Percentiles rank a stretch among this genome's conserved stretches.
Conservation (phyloP, 2,888 invertebrate species). For the Mongoloraphidia duomilia region DNA sequence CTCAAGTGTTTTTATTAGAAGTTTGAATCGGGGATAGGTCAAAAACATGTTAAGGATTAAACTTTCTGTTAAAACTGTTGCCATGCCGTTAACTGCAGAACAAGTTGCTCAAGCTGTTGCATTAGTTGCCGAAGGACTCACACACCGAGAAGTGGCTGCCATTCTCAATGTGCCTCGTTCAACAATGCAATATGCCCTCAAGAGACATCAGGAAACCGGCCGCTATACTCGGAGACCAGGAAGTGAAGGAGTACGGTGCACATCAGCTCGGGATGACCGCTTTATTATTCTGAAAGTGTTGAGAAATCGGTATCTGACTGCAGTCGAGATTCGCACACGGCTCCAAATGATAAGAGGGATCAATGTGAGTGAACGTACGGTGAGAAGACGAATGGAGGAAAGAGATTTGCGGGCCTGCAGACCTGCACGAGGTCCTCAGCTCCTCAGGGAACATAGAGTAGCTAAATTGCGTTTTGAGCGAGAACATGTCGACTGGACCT, state of each 20-base stretch:
- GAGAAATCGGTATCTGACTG: constrained; percentile 1
- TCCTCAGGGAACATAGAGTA: neutral
- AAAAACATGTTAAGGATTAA: too few species aligned
- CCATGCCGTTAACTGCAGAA: too few species aligned
- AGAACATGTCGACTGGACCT: constrained; percentile 4
- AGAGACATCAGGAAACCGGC: constrained; percentile 8
- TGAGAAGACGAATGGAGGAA: constrained; percentile 9
- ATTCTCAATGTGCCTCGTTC: too few species aligned
- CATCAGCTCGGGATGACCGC: constrained; percentile 3
- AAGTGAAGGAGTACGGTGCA: constrained; percentile 8
- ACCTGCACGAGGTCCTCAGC: neutral
- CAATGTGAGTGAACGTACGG: constrained; percentile 15
- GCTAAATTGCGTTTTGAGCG: constrained; percentile 1
- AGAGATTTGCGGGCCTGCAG: neutral
- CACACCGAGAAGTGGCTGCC: too few species aligned
- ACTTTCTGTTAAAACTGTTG: too few species aligned
- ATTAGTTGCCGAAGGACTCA: too few species aligned
- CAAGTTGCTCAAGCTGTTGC: too few species aligned
- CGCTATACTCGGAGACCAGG: constrained; percentile 9
- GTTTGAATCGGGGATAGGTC: too few species aligned
- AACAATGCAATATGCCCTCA: too few species aligned
- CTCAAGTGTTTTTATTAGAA: too few species aligned
- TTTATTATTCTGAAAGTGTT: constrained; percentile 2
- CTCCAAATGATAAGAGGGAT: constrained; percentile 5
- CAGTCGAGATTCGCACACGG: neutral